These are phyloP conservation scores for Hipparchia semele DNA, from an alignment of 2,888 invertebrate species.

Conservation along the genomic window DNA sequence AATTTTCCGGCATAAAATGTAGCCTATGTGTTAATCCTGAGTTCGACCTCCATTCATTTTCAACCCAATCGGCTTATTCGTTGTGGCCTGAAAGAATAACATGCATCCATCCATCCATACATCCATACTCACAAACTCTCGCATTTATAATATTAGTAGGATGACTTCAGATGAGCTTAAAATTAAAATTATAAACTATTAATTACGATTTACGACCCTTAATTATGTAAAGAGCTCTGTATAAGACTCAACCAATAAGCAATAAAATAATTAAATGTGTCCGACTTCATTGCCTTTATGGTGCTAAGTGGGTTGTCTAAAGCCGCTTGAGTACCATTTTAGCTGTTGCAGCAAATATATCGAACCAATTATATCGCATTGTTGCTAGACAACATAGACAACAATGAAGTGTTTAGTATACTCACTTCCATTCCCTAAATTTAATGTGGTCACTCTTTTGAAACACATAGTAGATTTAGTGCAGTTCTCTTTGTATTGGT, in stretches of 20 bases:
- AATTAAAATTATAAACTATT: not conserved
- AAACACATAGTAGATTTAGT: conserved; percentile 90
- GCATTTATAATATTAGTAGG: too few relatives aligned
- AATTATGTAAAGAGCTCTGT: too few relatives aligned
- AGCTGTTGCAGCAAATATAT: not conserved
- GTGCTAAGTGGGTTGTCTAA: not conserved
- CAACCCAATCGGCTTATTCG: too few relatives aligned
- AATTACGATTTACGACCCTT: too few relatives aligned
- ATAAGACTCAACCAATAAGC: not conserved
- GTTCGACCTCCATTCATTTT: too few relatives aligned
- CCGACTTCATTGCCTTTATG: not conserved
- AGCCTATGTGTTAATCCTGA: too few relatives aligned
- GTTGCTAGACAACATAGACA: not conserved
- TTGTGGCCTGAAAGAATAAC: too few relatives aligned
- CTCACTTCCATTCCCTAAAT: conserved; percentile 85
- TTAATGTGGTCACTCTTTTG: conserved; percentile 85
- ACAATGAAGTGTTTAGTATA: not conserved
- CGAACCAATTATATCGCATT: not conserved
- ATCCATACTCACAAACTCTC: too few relatives aligned
- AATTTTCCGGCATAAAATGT: too few relatives aligned
- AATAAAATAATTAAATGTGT: conserved; percentile 6
- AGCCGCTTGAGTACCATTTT: not conserved
- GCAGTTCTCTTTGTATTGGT: conserved; percentile 85
- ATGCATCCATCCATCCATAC: too few relatives aligned
- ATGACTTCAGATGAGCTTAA: too few relatives aligned